phyloP scores from a whole-genome alignment of 2,113 vertebrate genomes.

The Bungarus multicinctus region DNA sequence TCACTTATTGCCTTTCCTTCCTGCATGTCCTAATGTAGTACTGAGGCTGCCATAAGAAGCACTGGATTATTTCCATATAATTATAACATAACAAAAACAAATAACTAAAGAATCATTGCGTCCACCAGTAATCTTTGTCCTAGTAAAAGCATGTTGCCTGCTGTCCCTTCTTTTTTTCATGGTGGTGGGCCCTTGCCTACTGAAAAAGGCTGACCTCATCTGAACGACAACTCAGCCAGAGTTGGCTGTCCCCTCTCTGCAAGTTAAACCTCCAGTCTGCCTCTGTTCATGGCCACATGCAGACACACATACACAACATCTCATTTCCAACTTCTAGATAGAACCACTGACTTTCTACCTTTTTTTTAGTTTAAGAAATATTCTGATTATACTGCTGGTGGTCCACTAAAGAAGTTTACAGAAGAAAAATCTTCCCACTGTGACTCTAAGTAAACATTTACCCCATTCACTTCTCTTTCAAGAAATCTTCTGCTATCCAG shows the following conservation, averaged over 20 bases:
- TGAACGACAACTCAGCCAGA: neutral
- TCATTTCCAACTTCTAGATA: neutral
- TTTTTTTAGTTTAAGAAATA: neutral
- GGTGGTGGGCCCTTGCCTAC: neutral
- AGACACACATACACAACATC: neutral
- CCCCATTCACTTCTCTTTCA: neutral
- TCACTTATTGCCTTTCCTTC: neutral
- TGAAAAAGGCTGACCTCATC: neutral
- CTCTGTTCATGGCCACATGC: neutral
- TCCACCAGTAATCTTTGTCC: neutral
- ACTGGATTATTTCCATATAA: neutral
- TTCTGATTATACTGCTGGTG: neutral
- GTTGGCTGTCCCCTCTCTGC: too few relatives aligned
- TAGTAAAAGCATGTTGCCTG: neutral
- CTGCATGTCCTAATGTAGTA: neutral
- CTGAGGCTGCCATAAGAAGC: neutral
- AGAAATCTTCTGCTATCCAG: neutral
- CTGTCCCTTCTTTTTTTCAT: neutral
- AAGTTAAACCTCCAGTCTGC: neutral
- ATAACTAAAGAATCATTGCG: neutral
- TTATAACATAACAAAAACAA: neutral
- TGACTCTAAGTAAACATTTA: neutral
- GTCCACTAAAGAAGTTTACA: neutral
- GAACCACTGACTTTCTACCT: neutral
- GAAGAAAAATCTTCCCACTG: neutral